Percentiles rank a stretch among this genome's conserved stretches.
Evolutionary conservation across 2,797 vertebrate genomes (phyloP).

Genomic region (Poecile montanus): DNA sequence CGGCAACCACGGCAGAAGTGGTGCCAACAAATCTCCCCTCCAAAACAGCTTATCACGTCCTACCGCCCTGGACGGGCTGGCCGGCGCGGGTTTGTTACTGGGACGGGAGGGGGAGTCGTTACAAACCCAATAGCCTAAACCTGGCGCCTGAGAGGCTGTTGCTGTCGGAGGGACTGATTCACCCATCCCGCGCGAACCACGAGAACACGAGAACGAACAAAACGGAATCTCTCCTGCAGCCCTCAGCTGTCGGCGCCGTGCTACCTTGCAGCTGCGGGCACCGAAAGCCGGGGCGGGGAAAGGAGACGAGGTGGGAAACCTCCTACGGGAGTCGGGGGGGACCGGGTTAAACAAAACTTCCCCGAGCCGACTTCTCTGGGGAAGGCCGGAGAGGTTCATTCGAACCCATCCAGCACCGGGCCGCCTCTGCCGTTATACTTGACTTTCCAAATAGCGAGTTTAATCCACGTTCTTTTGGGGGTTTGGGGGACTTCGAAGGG

Average conservation of each 20-base stretch:
- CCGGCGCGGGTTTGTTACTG: neutral
- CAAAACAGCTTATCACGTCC: neutral
- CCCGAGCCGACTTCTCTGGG: neutral
- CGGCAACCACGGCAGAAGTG: neutral
- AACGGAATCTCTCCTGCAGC: neutral
- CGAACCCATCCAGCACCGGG: neutral
- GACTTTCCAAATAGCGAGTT: neutral
- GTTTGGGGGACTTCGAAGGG: too few relatives aligned
- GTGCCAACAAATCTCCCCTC: neutral
- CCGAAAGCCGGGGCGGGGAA: neutral
- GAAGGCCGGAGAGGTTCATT: neutral
- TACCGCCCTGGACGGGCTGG: neutral
- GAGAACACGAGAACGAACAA: conserved; percentile 1
- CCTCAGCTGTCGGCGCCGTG: neutral
- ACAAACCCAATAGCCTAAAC: neutral
- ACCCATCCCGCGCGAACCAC: neutral
- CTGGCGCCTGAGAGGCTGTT: neutral
- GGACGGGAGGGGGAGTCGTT: neutral
- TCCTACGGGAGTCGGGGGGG: too few relatives aligned
- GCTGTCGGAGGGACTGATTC: conserved; percentile 18
- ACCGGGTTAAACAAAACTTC: neutral
- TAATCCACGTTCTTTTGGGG: neutral
- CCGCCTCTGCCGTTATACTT: too few relatives aligned
- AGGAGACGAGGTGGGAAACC: neutral
- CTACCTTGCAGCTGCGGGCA: conserved; percentile 1